phyloP scores from a whole-genome alignment of 2,797 vertebrate species.

The Numenius phaeopus region DNA sequence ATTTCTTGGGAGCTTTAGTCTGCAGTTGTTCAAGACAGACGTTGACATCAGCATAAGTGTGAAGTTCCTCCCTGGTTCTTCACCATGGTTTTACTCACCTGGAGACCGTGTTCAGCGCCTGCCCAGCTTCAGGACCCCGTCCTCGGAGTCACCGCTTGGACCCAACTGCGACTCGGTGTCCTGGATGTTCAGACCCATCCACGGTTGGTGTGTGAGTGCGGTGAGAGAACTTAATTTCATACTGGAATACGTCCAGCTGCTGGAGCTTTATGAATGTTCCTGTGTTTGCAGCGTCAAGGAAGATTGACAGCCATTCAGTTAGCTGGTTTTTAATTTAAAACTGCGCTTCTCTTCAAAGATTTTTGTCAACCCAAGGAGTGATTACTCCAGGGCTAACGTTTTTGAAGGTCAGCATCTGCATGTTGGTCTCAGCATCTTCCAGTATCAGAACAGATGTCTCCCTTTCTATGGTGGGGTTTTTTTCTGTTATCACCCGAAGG shows the following conservation, averaged over 20 bases:
- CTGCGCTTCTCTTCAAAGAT: not conserved
- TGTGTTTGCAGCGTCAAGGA: not conserved
- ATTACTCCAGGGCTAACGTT: not conserved
- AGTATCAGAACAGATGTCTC: not conserved
- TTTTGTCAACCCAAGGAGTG: not conserved
- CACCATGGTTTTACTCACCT: not conserved
- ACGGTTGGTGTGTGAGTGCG: rapidly evolving
- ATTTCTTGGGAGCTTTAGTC: not conserved
- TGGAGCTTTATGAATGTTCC: not conserved
- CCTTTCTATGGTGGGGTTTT: not conserved
- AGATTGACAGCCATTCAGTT: not conserved
- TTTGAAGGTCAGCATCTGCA: not conserved
- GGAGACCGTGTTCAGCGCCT: not conserved
- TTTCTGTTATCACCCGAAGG: not conserved
- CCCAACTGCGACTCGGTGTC: rapidly evolving
- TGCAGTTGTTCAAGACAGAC: not conserved
- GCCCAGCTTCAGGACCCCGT: rapidly evolving
- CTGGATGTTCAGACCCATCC: not conserved
- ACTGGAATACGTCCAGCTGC: not conserved
- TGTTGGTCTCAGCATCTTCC: not conserved
- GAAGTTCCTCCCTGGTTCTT: not conserved
- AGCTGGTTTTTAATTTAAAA: not conserved
- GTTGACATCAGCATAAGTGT: rapidly evolving
- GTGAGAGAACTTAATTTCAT: not conserved
- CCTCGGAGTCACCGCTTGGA: rapidly evolving